A percentile compares a stretch with the other conserved stretches of the same genome.
Evolutionary conservation across 2,797 vertebrate genomes (phyloP).

Genomic region (Sebastes matsubarae): DNA sequence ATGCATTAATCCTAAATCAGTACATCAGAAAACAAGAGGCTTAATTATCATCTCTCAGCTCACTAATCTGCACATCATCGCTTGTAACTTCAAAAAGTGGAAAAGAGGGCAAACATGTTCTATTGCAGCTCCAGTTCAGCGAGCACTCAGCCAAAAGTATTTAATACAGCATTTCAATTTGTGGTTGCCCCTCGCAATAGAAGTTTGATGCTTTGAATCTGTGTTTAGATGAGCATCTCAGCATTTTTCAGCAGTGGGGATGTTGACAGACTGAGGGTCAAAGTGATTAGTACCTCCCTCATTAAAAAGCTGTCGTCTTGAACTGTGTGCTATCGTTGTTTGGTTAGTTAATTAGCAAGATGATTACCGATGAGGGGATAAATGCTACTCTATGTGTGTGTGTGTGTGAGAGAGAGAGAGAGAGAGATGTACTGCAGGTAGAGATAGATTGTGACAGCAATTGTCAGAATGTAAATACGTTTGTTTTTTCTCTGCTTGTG

Average conservation of each 20-base stretch:
- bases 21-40: neutral
- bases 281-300: constrained; percentile 60
- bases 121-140: neutral
- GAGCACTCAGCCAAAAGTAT: constrained; percentile 4
- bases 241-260: constrained; percentile 13
- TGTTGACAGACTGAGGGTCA: constrained; percentile 54
- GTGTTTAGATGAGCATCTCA: constrained; percentile 26
- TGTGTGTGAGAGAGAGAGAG: neutral
- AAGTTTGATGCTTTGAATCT: constrained; percentile 1
- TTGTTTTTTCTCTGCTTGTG: neutral
- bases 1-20: neutral
- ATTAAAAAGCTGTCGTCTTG: constrained; percentile 60
- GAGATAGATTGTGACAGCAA: neutral
- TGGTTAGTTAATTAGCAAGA: constrained; percentile 62
- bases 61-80: neutral
- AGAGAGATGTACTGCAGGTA: neutral
- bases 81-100: constrained; percentile 8
- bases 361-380: constrained; percentile 60
- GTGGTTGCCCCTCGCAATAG: neutral
- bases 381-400: constrained; percentile 15
- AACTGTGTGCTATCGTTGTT: constrained; percentile 58
- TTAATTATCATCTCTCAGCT: neutral
- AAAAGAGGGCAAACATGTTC: constrained; percentile 3
- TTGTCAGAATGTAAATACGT: constrained; percentile 31
- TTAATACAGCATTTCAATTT: neutral